Base-by-base conservation (phyloP, 2,888 invertebrate species). In the Drosophila gaucha region DNA sequence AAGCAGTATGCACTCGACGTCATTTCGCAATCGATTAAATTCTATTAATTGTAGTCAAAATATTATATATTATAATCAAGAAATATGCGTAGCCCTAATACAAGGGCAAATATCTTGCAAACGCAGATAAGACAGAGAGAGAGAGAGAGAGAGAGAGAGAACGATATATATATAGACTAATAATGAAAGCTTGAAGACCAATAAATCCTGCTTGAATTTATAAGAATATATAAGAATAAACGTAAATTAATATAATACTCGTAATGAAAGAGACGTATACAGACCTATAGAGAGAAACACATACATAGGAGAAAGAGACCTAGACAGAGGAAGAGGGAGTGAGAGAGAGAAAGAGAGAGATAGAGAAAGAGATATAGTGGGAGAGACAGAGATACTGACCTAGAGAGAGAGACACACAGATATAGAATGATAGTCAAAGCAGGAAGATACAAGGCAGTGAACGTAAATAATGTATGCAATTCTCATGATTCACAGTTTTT, bases 1-100 rank as follows among this genome's bases (percentile, higher is more conserved):
- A 62, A 62, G 33, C 14, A 31, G 9, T 12, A 18, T 8, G 24
- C 22, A 18, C 8, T 44, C 24, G 30, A 31, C 63, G 38, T 59
- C 36, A 50, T 44, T 60, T 3, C 0, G 24, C 2, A 9, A 10
- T 16, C 16, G 1, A 10, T 28, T 28, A n/a, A n/a, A n/a, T n/a
- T n/a, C n/a, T n/a, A n/a, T n/a, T n/a, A n/a, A n/a, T n/a, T n/a
- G n/a, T n/a, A n/a, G n/a, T n/a, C n/a, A n/a, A n/a, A n/a, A n/a
- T n/a, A n/a, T n/a, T n/a, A n/a, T n/a, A n/a, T n/a, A n/a, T n/a
- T n/a, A n/a, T n/a, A n/a, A n/a, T n/a, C n/a, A n/a, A n/a, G n/a
- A n/a, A n/a, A n/a, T n/a, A n/a, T n/a, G n/a, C n/a, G n/a, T n/a
- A n/a, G n/a, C n/a, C n/a, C n/a, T n/a, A n/a, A n/a, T n/a, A n/a